Evolutionary conservation across 2,113 vertebrate species (phyloP).

Genomic region (Merops nubicus): DNA sequence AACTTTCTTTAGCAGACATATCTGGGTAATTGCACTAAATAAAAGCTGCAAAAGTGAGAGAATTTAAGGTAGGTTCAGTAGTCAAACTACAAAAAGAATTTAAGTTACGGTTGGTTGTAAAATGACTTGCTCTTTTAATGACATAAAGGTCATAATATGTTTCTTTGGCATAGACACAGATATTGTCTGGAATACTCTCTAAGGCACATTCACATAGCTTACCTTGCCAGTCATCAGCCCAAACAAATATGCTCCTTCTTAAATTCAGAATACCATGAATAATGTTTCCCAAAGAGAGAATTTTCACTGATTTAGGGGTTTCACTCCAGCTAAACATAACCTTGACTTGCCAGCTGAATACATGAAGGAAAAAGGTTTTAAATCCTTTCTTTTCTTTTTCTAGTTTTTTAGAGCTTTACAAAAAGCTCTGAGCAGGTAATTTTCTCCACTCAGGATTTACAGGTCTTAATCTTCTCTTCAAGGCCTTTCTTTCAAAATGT

Average conservation of each 20-base stretch:
- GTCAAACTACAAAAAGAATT: neutral
- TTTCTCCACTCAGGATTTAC: neutral
- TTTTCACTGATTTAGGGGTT: neutral
- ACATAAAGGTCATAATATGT: neutral
- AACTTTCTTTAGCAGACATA: neutral
- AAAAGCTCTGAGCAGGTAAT: neutral
- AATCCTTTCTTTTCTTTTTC: neutral
- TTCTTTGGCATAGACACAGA: neutral
- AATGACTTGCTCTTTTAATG: neutral
- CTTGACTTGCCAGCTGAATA: neutral
- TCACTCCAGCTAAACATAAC: neutral
- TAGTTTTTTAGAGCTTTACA: neutral
- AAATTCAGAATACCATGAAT: neutral
- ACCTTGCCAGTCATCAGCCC: neutral
- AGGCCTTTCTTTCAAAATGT: neutral
- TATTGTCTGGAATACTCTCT: neutral
- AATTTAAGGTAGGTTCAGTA: neutral
- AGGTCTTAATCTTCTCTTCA: constrained; percentile 6
- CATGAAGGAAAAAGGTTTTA: neutral
- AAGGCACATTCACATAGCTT: neutral
- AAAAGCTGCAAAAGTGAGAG: neutral
- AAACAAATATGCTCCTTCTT: neutral
- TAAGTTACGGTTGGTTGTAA: neutral
- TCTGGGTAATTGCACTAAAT: neutral
- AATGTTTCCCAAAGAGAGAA: neutral